phyloP scores from a whole-genome alignment of 2,113 vertebrate genomes.

The Talpa occidentalis region DNA sequence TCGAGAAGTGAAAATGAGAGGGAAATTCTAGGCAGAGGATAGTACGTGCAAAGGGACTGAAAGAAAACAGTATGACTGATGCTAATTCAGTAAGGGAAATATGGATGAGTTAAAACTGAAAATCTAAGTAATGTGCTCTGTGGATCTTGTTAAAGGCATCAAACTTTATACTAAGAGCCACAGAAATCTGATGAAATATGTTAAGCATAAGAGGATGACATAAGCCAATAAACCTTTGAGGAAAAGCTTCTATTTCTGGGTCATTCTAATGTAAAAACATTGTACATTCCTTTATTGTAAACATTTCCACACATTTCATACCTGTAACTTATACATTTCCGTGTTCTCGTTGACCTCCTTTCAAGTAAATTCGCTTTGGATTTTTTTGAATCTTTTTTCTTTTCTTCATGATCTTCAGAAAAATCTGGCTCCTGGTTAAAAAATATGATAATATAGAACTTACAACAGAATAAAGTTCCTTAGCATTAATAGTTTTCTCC shows the following conservation, averaged over 20 bases:
- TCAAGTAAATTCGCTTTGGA: slow-evolving; percentile 93
- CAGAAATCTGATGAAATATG: not conserved
- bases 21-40: not conserved
- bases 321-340: slow-evolving; percentile 99
- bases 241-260: not conserved
- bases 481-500: not conserved
- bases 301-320: slow-evolving; percentile 77
- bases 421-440: slow-evolving; percentile 89
- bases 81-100: not conserved
- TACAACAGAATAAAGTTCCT: slow-evolving; percentile 30
- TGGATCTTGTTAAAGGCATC: not conserved
- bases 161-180: not conserved
- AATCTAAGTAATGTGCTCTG: not conserved
- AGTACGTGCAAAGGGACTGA: not conserved
- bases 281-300: not conserved
- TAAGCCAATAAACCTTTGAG: not conserved
- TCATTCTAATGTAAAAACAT: not conserved
- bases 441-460: slow-evolving; percentile 8
- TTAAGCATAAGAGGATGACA: not conserved
- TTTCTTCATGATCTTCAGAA: slow-evolving; percentile 89
- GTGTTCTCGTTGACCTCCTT: slow-evolving; percentile 94
- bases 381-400: slow-evolving; percentile 96
- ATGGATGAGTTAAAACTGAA: not conserved
- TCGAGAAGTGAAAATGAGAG: not conserved
- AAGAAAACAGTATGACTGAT: not conserved